phyloP scores from a whole-genome alignment of 2,113 vertebrate species.

The Phycodurus eques region DNA sequence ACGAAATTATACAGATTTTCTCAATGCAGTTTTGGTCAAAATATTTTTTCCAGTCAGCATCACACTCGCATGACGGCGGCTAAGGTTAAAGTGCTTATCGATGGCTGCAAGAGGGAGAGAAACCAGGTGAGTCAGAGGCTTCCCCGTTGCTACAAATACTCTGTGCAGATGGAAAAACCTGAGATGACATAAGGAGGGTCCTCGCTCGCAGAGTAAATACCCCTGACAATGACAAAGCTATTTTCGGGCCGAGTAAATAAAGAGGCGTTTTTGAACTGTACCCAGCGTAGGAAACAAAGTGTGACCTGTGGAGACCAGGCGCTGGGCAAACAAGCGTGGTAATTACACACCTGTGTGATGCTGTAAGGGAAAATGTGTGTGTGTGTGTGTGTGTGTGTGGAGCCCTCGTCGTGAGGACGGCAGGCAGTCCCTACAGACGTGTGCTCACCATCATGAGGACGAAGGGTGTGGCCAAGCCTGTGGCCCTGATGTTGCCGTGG shows the following conservation, averaged over 20 bases:
- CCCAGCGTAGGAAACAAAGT: conserved; percentile 27
- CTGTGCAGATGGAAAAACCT: conserved; percentile 19
- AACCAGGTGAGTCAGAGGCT: conserved; percentile 32
- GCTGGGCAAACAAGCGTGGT: conserved; percentile 49
- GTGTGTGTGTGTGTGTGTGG: conserved; percentile 44
- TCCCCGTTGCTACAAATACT: conserved; percentile 32
- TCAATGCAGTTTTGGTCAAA: neutral
- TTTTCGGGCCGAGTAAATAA: conserved; percentile 47
- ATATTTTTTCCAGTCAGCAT: neutral
- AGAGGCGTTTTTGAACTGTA: conserved; percentile 28
- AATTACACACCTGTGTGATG: conserved; percentile 42
- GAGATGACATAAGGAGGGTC: conserved; percentile 29
- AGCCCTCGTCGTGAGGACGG: conserved; percentile 52
- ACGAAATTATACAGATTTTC: neutral
- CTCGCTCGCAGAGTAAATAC: conserved; percentile 29
- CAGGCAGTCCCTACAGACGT: conserved; percentile 54
- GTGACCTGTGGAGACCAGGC: conserved; percentile 53
- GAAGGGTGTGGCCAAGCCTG: conserved; percentile 53
- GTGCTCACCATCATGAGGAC: conserved; percentile 63
- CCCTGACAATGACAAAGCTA: conserved; percentile 38
- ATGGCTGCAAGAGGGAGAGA: conserved; percentile 11
- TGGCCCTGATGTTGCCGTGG: conserved; percentile 62
- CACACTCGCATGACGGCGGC: neutral
- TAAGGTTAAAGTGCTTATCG: conserved; percentile 36
- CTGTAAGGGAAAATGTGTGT: conserved; percentile 49